Evolutionary conservation across 1,140 invertebrate genomes (phyloP).

Genomic region (Physella acuta): DNA sequence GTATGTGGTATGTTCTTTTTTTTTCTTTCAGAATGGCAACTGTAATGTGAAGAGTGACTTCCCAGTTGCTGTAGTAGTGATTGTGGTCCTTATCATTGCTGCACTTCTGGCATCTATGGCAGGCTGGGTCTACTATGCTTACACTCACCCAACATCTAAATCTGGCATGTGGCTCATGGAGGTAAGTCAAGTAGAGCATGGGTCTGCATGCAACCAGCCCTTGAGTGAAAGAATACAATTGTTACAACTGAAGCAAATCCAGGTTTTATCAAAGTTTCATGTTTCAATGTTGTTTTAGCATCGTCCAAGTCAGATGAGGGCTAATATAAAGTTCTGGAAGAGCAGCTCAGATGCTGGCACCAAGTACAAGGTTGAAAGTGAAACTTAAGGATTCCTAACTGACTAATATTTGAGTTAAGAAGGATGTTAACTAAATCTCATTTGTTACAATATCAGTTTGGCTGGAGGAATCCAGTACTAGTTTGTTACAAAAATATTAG

Average conservation of each 20-base stretch:
- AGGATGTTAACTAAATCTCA: no score
- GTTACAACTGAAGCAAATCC: no score
- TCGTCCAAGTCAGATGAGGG: slow-evolving; percentile 51
- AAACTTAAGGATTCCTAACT: slow-evolving; percentile 33
- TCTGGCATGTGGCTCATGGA: slow-evolving; percentile 95
- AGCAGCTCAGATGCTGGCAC: slow-evolving; percentile 40
- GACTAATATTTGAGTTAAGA: no score
- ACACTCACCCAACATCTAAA: slow-evolving; percentile 88
- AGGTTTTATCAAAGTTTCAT: neutral
- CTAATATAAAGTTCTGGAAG: slow-evolving; percentile 54
- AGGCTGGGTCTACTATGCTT: slow-evolving; percentile 88
- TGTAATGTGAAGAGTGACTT: slow-evolving; percentile 17
- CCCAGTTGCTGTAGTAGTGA: slow-evolving; percentile 32
- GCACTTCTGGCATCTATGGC: slow-evolving; percentile 66
- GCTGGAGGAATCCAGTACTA: no score
- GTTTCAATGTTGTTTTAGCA: slow-evolving; percentile 41
- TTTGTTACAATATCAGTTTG: no score
- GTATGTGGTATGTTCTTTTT: neutral
- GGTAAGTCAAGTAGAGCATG: slow-evolving; percentile 65
- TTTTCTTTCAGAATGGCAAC: slow-evolving; percentile 4
- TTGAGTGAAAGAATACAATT: no score
- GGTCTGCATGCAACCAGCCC: neutral
- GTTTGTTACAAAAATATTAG: no score
- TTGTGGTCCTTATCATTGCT: slow-evolving; percentile 67
- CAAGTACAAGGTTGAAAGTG: slow-evolving; percentile 45